phyloP scores from a whole-genome alignment of 2,888 invertebrate genomes.

The Tricholauxania praeusta region DNA sequence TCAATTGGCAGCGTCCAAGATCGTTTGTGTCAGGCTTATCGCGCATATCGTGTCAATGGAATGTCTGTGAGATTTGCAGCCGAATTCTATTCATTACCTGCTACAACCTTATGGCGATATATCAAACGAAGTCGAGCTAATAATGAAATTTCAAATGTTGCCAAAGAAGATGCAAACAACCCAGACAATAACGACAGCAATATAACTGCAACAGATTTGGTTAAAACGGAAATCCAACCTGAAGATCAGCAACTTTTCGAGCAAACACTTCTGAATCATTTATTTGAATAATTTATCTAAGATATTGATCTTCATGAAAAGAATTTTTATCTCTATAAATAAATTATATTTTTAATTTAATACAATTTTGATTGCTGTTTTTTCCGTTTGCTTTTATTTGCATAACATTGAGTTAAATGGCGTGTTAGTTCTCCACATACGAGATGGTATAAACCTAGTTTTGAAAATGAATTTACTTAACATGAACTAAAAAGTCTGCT shows the following conservation, averaged over 20 bases:
- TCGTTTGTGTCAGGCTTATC: slow-evolving; percentile 47
- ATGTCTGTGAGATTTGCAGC: slow-evolving; percentile 51
- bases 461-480: too few species aligned
- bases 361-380: too few species aligned
- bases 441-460: too few species aligned
- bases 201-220: not conserved
- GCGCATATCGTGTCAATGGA: slow-evolving; percentile 47
- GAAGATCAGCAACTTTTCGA: slow-evolving; percentile 36
- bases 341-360: too few species aligned
- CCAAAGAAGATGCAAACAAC: not conserved
- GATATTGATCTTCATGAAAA: not conserved
- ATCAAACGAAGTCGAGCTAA: slow-evolving; percentile 37
- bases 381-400: too few species aligned
- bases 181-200: slow-evolving; percentile 13
- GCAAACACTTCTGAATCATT: slow-evolving; percentile 29
- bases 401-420: too few species aligned
- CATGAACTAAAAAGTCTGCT: too few species aligned
- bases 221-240: slow-evolving; percentile 29
- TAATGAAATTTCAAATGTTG: not conserved
- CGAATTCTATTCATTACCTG: slow-evolving; percentile 45
- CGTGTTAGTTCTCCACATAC: too few species aligned
- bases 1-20: slow-evolving; percentile 38
- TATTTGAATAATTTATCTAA: slow-evolving; percentile 29
- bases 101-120: slow-evolving; percentile 47
- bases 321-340: not conserved